A percentile compares a stretch with the other conserved stretches of the same genome.
Evolutionary conservation across 1,140 invertebrate genomes (phyloP).

Genomic region (Ruditapes philippinarum): DNA sequence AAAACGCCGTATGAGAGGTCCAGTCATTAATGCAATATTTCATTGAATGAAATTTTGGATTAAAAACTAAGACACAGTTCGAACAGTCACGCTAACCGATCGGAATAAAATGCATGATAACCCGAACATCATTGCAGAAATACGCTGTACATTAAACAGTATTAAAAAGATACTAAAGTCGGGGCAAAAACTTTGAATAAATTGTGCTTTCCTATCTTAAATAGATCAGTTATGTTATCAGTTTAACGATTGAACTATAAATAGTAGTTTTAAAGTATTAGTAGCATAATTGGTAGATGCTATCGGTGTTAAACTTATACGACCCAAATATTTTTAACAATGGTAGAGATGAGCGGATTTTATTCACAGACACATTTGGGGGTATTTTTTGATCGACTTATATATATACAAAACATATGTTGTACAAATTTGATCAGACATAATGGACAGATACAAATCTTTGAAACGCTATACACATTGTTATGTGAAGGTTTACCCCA

Average conservation of each 20-base stretch:
- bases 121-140: not conserved
- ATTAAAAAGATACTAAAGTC: no score
- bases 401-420: conserved; percentile 5
- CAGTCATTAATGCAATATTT: no score
- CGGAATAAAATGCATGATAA: not conserved
- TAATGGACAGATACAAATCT: not conserved
- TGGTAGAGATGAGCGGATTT: not conserved
- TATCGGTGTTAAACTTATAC: not conserved
- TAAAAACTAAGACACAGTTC: not conserved
- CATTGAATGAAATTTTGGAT: conserved; percentile 6
- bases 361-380: not conserved
- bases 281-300: not conserved
- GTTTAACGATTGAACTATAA: no score
- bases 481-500: not conserved
- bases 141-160: no score
- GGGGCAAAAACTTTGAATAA: no score
- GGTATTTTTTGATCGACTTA: not conserved
- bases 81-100: not conserved
- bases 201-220: no score
- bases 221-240: no score
- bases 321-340: not conserved
- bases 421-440: not conserved
- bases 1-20: no score
- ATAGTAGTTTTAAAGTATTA: not conserved
- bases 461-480: not conserved